Evolutionary conservation across 2,113 vertebrate species (phyloP), one percentile per base, ranked within the genome.

Genomic region (Xerus inauris): DNA sequence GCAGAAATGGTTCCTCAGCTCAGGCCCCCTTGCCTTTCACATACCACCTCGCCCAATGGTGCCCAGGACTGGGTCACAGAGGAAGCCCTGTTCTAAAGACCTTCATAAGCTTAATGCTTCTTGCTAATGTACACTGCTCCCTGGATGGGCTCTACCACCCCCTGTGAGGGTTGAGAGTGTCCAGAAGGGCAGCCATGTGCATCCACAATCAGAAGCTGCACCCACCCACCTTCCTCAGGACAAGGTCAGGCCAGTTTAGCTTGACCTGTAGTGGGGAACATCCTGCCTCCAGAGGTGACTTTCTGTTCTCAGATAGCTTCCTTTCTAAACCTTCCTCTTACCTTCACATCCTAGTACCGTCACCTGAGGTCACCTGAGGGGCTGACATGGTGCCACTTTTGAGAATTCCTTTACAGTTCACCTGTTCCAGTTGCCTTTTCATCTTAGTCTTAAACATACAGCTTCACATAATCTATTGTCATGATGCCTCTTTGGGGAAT

Each of bases 331-430:
- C 13, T 71, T 89, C 47, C 73, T 38, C 51, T 28, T n/a, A 42
- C 51, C 12, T 76, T 40, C 47, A 85, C 8, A 59, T 0, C n/a
- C 17, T 28, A 57, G 9, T 6, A 24, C 14, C 30, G 11, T 57
- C n/a, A 81, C 67, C 19, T n/a, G 54, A 94, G 42, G 38, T 24
- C 32, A 77, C 49, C 8, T 92, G 69, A 30, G n/a, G 20, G 22
- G 30, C n/a, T 47, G 14, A 49, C 19, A 11, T n/a, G 5, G 35
- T 71, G 2, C 24, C 38, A 73, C 1, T 14, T 93, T 95, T 87
- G 32, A 93, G 69, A 94, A 67, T 28, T 84, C 83, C 91, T 84
- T 81, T 69, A 26, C 54, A 49, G 40, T 73, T 87, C 30, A 62
- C 49, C 65, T 84, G 35, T 6, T 65, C 47, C n/a, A 40, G 14